Percentiles rank a stretch among this genome's conserved stretches.
These are phyloP conservation scores for Rhinatrema bivittatum DNA, from an alignment of 2,797 vertebrate genomes.

Conservation along the genomic window DNA sequence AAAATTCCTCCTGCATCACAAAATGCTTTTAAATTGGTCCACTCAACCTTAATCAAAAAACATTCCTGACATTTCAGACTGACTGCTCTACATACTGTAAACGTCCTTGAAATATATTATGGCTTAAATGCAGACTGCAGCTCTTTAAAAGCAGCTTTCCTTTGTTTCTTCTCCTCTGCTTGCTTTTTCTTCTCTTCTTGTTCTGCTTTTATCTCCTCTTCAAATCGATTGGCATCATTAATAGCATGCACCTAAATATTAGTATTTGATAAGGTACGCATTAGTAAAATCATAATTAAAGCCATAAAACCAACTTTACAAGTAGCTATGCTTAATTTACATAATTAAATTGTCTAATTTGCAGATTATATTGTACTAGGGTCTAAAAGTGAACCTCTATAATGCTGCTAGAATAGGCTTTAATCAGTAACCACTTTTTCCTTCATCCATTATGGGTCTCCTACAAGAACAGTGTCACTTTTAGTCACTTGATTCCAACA, in stretches of 20 bases:
- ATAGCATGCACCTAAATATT: constrained; percentile 74
- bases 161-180: constrained; percentile 79
- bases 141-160: constrained; percentile 83
- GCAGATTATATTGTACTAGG: no score
- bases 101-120: constrained; percentile 7
- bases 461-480: no score
- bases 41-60: background rate
- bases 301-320: background rate
- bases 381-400: no score
- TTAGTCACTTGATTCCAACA: no score
- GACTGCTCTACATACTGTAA: background rate
- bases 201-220: constrained; percentile 87
- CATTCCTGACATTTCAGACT: background rate
- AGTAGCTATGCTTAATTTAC: background rate
- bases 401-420: no score
- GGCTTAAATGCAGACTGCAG: constrained; percentile 81
- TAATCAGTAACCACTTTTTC: no score
- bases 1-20: no score
- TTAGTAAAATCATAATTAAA: accelerated
- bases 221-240: constrained; percentile 74
- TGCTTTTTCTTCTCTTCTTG: constrained; percentile 86
- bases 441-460: no score
- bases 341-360: no score
- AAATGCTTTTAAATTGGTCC: no score
- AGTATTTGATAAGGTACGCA: accelerated